A percentile compares a stretch with the other conserved stretches of the same genome.
Conservation (phyloP, 2,888 invertebrate species). For the Sycophila texana region DNA sequence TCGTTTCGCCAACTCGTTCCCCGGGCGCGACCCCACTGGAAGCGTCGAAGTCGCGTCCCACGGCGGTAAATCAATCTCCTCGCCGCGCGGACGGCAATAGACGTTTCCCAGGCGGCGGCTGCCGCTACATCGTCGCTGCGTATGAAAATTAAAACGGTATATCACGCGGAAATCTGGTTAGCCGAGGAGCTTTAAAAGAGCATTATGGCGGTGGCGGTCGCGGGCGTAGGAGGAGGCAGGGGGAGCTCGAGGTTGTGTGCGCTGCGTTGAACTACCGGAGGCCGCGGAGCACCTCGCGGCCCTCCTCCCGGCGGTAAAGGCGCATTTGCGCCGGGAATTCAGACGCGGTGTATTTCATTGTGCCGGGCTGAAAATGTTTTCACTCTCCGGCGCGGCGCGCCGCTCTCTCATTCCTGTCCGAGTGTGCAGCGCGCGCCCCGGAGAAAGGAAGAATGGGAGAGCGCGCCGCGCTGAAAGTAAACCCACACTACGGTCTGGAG, state of each 20-base stretch:
- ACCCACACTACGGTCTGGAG: constrained; percentile 28
- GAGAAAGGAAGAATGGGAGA: constrained; percentile 12
- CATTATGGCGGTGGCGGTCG: constrained; percentile 58
- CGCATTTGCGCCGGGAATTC: constrained; percentile 43
- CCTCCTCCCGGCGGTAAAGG: constrained; percentile 33
- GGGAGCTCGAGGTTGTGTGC: constrained; percentile 42
- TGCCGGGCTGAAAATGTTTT: constrained; percentile 50
- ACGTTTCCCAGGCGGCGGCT: constrained; percentile 59
- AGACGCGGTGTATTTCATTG: constrained; percentile 57
- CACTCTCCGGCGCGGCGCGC: constrained; percentile 2
- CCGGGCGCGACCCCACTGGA: too few species aligned
- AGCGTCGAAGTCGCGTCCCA: constrained; percentile 27
- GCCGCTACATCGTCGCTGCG: constrained; percentile 55
- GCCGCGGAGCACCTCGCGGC: background rate
- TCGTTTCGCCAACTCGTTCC: too few species aligned
- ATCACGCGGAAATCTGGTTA: constrained; percentile 66
- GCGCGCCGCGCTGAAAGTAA: constrained; percentile 12
- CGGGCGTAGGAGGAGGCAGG: background rate
- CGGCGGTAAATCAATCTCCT: constrained; percentile 67
- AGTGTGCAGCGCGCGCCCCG: background rate
- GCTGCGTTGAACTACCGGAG: constrained; percentile 35
- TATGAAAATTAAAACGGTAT: constrained; percentile 73
- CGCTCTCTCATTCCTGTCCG: constrained; percentile 37
- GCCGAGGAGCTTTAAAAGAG: constrained; percentile 64
- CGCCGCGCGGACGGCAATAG: constrained; percentile 59